Conservation (phyloP, 1,140 invertebrate genomes). For the Drosophila malerkotliana region DNA sequence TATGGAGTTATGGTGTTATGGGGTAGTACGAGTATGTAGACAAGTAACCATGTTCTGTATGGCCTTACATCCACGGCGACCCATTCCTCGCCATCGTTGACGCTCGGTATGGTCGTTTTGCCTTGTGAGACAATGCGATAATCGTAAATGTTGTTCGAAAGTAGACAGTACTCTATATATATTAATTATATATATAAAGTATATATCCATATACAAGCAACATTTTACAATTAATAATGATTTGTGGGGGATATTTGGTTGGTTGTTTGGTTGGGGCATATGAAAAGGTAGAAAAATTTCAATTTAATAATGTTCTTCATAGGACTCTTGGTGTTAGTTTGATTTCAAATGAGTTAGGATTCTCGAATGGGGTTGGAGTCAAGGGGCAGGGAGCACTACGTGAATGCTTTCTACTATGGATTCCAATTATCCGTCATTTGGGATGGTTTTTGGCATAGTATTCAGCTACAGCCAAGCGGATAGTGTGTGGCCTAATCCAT, state of each 20-base stretch:
- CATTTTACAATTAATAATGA: constrained; percentile 29
- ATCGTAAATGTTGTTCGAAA: constrained; percentile 91
- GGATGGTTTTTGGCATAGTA: constrained; percentile 68
- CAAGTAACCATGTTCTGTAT: constrained; percentile 80
- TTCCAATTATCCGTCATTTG: constrained; percentile 68
- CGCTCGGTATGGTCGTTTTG: constrained; percentile 96
- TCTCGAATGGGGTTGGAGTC: not conserved
- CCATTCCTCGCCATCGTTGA: constrained; percentile 98
- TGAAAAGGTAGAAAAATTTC: constrained; percentile 62
- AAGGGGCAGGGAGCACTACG: constrained; percentile 11
- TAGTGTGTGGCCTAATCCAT: constrained; percentile 63
- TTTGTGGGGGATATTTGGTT: constrained; percentile 10
- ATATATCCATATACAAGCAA: constrained; percentile 41
- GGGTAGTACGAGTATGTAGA: constrained; percentile 48
- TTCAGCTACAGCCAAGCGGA: constrained; percentile 69
- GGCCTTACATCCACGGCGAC: constrained; percentile 94
- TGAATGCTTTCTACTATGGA: constrained; percentile 52
- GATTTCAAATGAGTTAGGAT: constrained; percentile 33
- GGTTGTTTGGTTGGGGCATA: constrained; percentile 34
- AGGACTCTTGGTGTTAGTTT: constrained; percentile 24
- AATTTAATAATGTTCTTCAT: constrained; percentile 53
- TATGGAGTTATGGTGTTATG: constrained; percentile 22
- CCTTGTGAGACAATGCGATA: constrained; percentile 98
- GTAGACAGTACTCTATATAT: constrained; percentile 69
- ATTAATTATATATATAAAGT: constrained; percentile 11